Evolutionary conservation across 2,888 invertebrate species (phyloP), one percentile per base, ranked within the genome.

Genomic region (Agrenia bidenticulata): DNA sequence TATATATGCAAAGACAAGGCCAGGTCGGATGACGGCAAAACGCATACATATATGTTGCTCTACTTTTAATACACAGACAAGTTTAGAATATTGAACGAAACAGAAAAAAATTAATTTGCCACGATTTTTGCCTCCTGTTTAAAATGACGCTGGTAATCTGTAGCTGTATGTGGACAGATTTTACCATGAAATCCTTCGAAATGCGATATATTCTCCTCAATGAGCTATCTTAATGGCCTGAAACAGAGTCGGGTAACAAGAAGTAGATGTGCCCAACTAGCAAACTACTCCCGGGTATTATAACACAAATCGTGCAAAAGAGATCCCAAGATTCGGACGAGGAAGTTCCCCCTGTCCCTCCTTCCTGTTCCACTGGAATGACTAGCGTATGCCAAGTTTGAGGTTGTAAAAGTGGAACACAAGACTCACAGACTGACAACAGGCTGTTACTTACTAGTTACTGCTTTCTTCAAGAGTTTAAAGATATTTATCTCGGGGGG

Each of bases 361-460:
- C 45, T 11, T 19, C n/a, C 45, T 5, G 19, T 45, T 45, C 45
- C 45, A 45, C 7, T 15, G 15, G 39, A 39, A 39, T 39, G 9
- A 45, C 45, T 15, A 51, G 37, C 60, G 50, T 50, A 50, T 60
- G 60, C 60, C 60, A 60, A 60, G 27, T 51, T 50, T 32, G 32
- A 32, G 32, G 32, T 32, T 32, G 32, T 32, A 32, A 60, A 60
- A 60, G 60, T 60, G 49, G 60, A 51, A 21, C 60, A 51, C 49
- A 41, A 11, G n/a, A n/a, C n/a, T n/a, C n/a, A 55, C 13, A 45
- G 45, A 45, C 19, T 17, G 45, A 45, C 45, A 45, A 45, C 45
- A 45, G 45, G 45, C 45, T 45, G 45, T 45, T 45, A 45, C 32
- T 32, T 32, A 32, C 32, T 32, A n/a, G n/a, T n/a, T 11, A 7